phyloP scores from a whole-genome alignment of 1,140 invertebrate species.

The Nomia melanderi region DNA sequence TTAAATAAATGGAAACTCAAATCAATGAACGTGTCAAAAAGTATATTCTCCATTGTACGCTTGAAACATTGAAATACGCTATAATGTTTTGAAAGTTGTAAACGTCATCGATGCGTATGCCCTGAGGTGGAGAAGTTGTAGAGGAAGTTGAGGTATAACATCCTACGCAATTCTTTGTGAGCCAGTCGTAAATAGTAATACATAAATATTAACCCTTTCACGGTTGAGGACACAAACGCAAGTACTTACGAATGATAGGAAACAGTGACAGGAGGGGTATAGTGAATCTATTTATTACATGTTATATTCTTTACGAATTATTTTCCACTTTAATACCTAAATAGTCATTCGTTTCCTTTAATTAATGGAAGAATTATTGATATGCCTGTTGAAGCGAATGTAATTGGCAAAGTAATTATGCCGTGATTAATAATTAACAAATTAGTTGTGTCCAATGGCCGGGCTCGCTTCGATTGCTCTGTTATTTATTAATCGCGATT shows the following conservation, averaged over 20 bases:
- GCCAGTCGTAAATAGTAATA: constrained; percentile 33
- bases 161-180: constrained; percentile 26
- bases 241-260: not conserved
- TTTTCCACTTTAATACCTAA: too few species aligned
- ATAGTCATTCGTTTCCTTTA: not conserved
- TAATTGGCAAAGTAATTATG: not conserved
- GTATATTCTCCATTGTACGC: constrained; percentile 39
- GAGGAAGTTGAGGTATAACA: constrained; percentile 15
- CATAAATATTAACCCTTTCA: constrained; percentile 22
- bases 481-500: not conserved
- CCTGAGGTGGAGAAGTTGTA: not conserved
- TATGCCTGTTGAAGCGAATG: not conserved
- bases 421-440: constrained; percentile 4
- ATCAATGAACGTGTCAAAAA: not conserved
- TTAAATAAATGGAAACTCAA: not conserved
- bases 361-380: not conserved
- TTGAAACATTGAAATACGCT: constrained; percentile 11
- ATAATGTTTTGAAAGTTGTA: constrained; percentile 26
- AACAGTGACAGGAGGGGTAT: not conserved
- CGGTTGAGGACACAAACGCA: not conserved
- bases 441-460: not conserved
- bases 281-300: not conserved
- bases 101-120: not conserved
- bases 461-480: not conserved
- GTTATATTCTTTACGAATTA: too few species aligned